These are phyloP conservation scores for Garrulus glandarius DNA, from an alignment of 2,797 vertebrate species.

Conservation along the genomic window DNA sequence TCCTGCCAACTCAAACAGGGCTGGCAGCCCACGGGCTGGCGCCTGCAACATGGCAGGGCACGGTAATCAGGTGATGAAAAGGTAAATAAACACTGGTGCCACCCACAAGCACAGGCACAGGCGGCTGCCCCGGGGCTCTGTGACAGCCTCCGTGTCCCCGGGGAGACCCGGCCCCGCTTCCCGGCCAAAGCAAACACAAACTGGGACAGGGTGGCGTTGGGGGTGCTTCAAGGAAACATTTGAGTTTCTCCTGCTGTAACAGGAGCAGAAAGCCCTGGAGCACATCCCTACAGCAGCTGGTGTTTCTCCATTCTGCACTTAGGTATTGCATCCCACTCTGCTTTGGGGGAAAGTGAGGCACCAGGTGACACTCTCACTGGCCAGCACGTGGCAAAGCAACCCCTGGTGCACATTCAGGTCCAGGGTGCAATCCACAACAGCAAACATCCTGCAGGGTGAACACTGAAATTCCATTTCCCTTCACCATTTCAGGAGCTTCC, in stretches of 20 bases:
- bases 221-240: neutral
- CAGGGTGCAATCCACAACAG: accelerated
- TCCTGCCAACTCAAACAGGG: constrained; percentile 50
- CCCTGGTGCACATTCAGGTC: neutral
- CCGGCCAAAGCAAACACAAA: neutral
- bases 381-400: neutral
- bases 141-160: accelerated
- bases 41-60: neutral
- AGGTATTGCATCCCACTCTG: accelerated
- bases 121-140: neutral
- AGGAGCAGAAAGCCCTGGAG: neutral
- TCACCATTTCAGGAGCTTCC: neutral
- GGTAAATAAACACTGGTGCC: constrained; percentile 31
- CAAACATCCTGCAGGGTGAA: neutral
- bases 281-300: neutral
- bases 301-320: accelerated
- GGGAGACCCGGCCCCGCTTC: neutral
- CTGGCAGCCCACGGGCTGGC: neutral
- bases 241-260: neutral
- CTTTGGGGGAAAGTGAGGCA: neutral
- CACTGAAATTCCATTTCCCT: neutral
- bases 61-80: neutral
- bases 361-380: accelerated
- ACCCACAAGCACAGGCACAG: neutral
- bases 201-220: accelerated